Evolutionary conservation across 2,113 vertebrate genomes (phyloP).

Genomic region (Halichoeres trimaculatus): DNA sequence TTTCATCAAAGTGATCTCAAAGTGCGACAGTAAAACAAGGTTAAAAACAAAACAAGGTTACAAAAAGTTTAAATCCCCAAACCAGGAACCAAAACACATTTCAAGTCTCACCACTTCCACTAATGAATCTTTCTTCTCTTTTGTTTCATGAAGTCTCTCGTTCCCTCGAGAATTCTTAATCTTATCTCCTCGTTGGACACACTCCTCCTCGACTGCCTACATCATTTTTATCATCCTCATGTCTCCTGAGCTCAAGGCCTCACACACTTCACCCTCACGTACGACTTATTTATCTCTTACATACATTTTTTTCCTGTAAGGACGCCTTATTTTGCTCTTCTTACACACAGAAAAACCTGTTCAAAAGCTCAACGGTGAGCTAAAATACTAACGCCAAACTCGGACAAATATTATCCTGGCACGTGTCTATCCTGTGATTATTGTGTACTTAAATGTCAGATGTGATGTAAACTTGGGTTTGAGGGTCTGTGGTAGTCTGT

Average conservation of each 20-base stretch:
- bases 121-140: conserved; percentile 33
- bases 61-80: no score
- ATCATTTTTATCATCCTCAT: conserved; percentile 50
- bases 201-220: conserved; percentile 9
- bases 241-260: conserved; percentile 51
- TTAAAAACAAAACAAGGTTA: no score
- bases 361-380: conserved; percentile 8
- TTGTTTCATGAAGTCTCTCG: conserved; percentile 46
- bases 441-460: conserved; percentile 33
- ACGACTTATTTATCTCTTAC: conserved; percentile 40
- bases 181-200: conserved; percentile 41
- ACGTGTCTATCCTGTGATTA: conserved; percentile 36
- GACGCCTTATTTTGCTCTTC: conserved; percentile 9
- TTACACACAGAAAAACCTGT: neutral
- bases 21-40: no score
- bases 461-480: conserved; percentile 33
- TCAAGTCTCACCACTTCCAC: conserved; percentile 32
- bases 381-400: conserved; percentile 25
- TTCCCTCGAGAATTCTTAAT: conserved; percentile 56
- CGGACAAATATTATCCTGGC: conserved; percentile 45
- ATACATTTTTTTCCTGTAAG: conserved; percentile 29
- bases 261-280: conserved; percentile 41
- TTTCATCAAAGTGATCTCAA: no score
- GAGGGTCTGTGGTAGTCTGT: conserved; percentile 8
- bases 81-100: conserved; percentile 19